Percentiles rank a stretch among this genome's conserved stretches.
Evolutionary conservation across 2,888 invertebrate species (phyloP).

Genomic region (Eristalis pertinax): DNA sequence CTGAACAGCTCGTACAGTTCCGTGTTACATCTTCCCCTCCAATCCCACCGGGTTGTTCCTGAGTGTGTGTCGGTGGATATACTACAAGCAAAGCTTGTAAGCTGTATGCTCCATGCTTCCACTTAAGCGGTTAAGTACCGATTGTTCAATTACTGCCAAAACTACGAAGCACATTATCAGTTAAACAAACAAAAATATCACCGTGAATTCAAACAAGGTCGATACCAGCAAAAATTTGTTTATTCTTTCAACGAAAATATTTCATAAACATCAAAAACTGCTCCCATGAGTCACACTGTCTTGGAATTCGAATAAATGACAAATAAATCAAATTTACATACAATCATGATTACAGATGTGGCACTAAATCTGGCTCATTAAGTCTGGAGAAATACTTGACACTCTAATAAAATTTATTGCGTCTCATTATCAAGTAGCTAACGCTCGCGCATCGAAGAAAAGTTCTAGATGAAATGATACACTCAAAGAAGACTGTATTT

Average conservation of each 20-base stretch:
- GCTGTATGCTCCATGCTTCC: too few relatives aligned
- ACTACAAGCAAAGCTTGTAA: too few relatives aligned
- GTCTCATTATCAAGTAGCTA: background rate
- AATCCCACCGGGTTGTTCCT: too few relatives aligned
- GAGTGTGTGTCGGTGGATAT: too few relatives aligned
- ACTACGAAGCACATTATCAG: too few relatives aligned
- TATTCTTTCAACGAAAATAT: background rate
- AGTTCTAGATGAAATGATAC: background rate
- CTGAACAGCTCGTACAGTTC: too few relatives aligned
- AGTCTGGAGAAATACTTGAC: background rate
- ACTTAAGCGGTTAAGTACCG: too few relatives aligned
- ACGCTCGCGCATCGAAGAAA: background rate
- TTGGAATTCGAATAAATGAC: background rate
- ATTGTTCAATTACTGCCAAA: too few relatives aligned
- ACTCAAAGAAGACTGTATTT: background rate
- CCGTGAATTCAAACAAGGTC: too few relatives aligned
- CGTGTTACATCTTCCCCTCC: too few relatives aligned
- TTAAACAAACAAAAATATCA: too few relatives aligned
- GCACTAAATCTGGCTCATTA: background rate
- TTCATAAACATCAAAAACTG: background rate
- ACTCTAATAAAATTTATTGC: background rate
- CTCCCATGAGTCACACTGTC: background rate
- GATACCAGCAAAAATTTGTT: too few relatives aligned
- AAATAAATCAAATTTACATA: background rate
- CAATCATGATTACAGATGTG: background rate